These are phyloP conservation scores for Lithophane ornitopus DNA, from an alignment of 2,888 invertebrate species.

Conservation along the genomic window DNA sequence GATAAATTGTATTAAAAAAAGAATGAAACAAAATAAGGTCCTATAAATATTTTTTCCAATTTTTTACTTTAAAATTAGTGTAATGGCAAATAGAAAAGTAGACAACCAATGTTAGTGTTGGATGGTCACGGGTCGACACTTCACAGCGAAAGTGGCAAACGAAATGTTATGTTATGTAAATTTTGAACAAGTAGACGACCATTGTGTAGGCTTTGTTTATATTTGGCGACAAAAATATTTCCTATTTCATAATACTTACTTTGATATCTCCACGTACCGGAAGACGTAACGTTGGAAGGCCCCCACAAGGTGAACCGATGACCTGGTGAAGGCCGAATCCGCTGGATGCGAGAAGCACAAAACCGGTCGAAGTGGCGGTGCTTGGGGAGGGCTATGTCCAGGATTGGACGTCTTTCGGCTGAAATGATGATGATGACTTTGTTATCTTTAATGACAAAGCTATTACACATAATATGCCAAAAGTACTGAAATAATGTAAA, in stretches of 20 bases:
- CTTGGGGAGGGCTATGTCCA: too few species aligned
- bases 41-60: background rate
- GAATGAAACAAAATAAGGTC: background rate
- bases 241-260: conserved; percentile 14
- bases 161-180: conserved; percentile 50
- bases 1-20: background rate
- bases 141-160: conserved; percentile 47
- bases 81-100: conserved; percentile 8
- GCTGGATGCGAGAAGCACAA: too few species aligned
- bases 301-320: too few species aligned
- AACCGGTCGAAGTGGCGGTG: too few species aligned
- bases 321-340: too few species aligned
- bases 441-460: background rate
- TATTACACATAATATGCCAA: conserved; percentile 1
- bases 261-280: background rate
- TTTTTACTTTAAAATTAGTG: background rate
- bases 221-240: conserved; percentile 29
- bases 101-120: conserved; percentile 21
- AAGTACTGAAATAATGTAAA: background rate
- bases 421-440: background rate
- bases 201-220: conserved; percentile 24
- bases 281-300: too few species aligned
- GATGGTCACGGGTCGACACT: conserved; percentile 56
- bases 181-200: conserved; percentile 16
- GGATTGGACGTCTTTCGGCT: too few species aligned